Percentiles rank a stretch among this genome's conserved stretches.
Evolutionary conservation across 2,797 vertebrate species (phyloP).

Genomic region (Anguilla megastoma): DNA sequence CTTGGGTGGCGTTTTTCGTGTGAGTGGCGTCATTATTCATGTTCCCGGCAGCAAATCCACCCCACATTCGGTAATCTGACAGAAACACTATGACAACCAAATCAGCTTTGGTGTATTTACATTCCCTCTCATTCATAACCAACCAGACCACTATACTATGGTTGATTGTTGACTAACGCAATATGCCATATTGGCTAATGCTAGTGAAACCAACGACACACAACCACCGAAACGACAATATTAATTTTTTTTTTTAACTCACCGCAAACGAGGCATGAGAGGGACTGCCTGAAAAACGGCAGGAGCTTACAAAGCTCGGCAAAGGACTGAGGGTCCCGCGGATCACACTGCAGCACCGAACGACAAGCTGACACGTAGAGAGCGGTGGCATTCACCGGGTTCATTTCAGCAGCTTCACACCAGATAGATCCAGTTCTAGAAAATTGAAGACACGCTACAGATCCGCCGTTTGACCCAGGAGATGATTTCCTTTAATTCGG

Average conservation of each 20-base stretch:
- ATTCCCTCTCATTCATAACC: neutral
- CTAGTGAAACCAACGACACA: neutral
- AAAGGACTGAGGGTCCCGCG: conserved; percentile 90
- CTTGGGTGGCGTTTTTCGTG: neutral
- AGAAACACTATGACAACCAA: neutral
- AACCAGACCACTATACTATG: neutral
- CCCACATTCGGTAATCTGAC: neutral
- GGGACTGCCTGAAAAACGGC: conserved; percentile 95
- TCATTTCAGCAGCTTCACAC: conserved; percentile 88
- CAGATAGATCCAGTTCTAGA: conserved; percentile 69
- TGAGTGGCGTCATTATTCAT: conserved; percentile 8
- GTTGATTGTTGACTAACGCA: neutral
- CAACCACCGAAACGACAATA: neutral
- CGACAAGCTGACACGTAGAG: conserved; percentile 97
- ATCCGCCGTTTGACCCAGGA: conserved; percentile 32
- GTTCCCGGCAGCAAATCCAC: neutral
- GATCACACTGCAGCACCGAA: conserved; percentile 97
- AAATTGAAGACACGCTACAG: conserved; percentile 44
- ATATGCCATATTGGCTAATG: neutral
- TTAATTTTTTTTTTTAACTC: conserved; percentile 55
- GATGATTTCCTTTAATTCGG: conserved; percentile 34
- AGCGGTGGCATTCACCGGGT: conserved; percentile 98
- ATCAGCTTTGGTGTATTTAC: neutral
- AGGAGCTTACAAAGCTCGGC: conserved; percentile 93
- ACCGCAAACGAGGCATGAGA: conserved; percentile 96